These are phyloP conservation scores for Tragelaphus oryx DNA, from an alignment of 2,797 vertebrate species.

Conservation along the genomic window DNA sequence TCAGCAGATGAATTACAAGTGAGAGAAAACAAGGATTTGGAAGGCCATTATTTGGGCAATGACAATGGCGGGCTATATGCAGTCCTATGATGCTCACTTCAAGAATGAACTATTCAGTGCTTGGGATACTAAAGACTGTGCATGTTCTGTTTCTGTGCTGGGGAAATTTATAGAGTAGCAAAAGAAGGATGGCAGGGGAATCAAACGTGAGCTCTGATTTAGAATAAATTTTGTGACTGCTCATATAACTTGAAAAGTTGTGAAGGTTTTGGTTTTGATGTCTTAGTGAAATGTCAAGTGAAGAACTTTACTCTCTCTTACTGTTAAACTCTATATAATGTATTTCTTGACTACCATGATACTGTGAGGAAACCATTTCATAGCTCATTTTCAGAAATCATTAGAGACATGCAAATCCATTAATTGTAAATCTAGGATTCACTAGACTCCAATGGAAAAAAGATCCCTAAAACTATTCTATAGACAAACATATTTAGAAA, in stretches of 20 bases:
- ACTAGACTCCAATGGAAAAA: not conserved
- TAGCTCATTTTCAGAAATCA: not conserved
- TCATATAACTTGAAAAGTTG: not conserved
- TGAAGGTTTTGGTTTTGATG: not conserved
- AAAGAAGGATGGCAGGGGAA: not conserved
- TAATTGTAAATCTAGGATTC: not conserved
- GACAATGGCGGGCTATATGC: not conserved
- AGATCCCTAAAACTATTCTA: not conserved
- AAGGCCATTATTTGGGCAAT: not conserved
- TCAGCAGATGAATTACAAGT: not conserved
- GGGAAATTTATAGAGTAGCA: not conserved
- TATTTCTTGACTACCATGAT: not conserved
- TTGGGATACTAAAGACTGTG: not conserved
- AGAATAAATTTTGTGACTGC: not conserved
- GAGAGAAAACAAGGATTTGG: not conserved
- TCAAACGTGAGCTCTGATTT: not conserved
- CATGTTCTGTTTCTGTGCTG: not conserved
- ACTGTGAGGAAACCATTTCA: not conserved
- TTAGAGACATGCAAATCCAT: not conserved
- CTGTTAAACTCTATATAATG: not conserved
- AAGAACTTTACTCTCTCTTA: not conserved
- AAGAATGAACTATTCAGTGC: not conserved
- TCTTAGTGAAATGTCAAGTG: not conserved
- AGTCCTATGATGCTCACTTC: not conserved
- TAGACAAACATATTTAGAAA: not conserved